Conservation (phyloP, 2,888 invertebrate genomes). For the Philopedon plagiatum region DNA sequence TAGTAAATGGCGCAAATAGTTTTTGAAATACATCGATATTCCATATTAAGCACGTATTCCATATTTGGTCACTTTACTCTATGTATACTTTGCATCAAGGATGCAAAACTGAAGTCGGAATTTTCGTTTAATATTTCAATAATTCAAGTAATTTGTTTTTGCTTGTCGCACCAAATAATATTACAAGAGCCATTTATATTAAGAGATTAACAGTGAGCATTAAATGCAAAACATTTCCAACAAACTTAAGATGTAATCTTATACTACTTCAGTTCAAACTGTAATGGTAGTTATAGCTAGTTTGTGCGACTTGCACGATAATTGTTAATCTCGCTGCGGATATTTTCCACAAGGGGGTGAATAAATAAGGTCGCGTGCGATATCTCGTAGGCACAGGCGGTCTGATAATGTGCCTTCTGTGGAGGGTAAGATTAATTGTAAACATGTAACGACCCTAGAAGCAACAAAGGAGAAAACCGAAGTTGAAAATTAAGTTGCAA, state of each 20-base stretch:
- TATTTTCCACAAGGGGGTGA: conserved; percentile 46
- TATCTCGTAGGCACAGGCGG: conserved; percentile 59
- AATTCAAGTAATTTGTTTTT: no score
- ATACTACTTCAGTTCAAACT: conserved; percentile 33
- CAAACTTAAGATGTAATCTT: conserved; percentile 39
- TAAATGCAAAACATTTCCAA: conserved; percentile 43
- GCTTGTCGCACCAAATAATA: no score
- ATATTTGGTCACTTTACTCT: no score
- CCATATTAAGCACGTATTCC: no score
- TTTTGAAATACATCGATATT: no score
- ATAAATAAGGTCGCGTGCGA: conserved; percentile 60
- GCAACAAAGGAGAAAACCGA: conserved; percentile 22
- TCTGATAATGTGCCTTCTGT: conserved; percentile 39
- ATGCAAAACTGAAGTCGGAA: no score
- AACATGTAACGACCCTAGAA: conserved; percentile 37
- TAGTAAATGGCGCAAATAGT: no score
- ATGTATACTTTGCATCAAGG: no score
- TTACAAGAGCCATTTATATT: conserved; percentile 26
- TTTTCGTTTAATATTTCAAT: no score
- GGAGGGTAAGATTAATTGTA: conserved; percentile 42
- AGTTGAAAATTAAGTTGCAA: no score
- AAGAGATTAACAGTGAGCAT: conserved; percentile 36
- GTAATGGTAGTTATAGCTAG: conserved; percentile 39
- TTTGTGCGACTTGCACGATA: conserved; percentile 41
- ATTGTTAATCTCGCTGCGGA: conserved; percentile 43